Base-by-base conservation (phyloP, 2,797 vertebrate genomes). In the Anguilla pacifica region DNA sequence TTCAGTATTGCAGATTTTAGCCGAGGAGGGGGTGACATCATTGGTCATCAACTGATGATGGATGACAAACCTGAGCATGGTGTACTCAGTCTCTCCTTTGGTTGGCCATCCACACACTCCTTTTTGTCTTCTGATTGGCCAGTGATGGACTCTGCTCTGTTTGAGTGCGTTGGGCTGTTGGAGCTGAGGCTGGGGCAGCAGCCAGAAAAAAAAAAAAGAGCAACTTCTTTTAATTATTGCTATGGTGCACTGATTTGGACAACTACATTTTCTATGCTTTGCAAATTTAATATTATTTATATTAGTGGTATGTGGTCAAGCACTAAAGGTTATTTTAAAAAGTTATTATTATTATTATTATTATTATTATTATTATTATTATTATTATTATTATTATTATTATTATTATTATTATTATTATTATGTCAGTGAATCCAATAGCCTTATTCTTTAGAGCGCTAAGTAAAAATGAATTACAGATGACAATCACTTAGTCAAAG, bases 131-230 rank as follows among this genome's bases (percentile, higher is more conserved):
- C 97, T 0, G 95, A 94, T 35, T 94, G 95, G 89, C 94, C 94
- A 88, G 93, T 92, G 53, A 96, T 94, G 86, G 94, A 95, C 88
- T 96, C 95, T 0, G 95, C 96, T 95, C 96, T 97, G 0, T 95
- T 94, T 79, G 96, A 97, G 70, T 97, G 96, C 28, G 96, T 90
- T 1, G 98, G 97, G 90, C 98, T 99, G 89, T 96, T 92, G 0
- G 97, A 96, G 86, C 97, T 96, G 88, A 99, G 95, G 90, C 97
- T 99, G 95, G 0, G 67, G 51, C 10, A 86, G 13, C 49, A 86
- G 83, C 25, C 89, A 22, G 89, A 90, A 81, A 87, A 86, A 13
- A 53, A 93, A 85, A 88, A 87, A 86, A 19, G 46, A 70, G 35
- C 86, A n/a, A 87, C 22, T 39, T 6, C 17, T 46, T 39, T 39